A percentile compares a stretch with the other conserved stretches of the same genome.
These are phyloP conservation scores for Apoda limacodes DNA, from an alignment of 2,888 invertebrate genomes.

Conservation along the genomic window DNA sequence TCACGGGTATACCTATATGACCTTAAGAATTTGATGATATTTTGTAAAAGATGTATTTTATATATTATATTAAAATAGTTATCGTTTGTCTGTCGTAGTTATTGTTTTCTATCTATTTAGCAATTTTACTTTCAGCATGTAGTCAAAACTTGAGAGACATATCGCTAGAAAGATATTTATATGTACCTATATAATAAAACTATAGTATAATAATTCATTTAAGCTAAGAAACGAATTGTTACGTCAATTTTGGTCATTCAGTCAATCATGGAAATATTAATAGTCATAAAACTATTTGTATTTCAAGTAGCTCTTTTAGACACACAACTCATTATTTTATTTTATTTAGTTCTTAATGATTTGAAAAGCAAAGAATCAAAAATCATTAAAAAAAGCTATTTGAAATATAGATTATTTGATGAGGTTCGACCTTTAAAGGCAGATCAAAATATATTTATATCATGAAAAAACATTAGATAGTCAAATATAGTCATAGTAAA, in stretches of 20 bases:
- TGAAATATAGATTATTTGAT: too few relatives aligned
- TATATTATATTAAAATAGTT: slow-evolving; percentile 53
- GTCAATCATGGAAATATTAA: slow-evolving; percentile 37
- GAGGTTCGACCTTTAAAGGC: slow-evolving; percentile 45
- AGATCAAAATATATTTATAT: slow-evolving; percentile 35
- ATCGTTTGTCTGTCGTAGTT: slow-evolving; percentile 40
- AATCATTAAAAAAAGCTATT: too few relatives aligned
- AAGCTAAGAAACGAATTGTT: slow-evolving; percentile 39
- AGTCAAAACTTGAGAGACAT: slow-evolving; percentile 62
- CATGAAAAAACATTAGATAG: slow-evolving; percentile 54
- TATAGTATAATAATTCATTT: slow-evolving; percentile 34
- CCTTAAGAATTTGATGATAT: slow-evolving; percentile 31
- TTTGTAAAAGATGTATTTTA: slow-evolving; percentile 65
- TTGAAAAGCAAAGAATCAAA: too few relatives aligned
- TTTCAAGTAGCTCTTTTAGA: not conserved
- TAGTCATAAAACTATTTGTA: not conserved
- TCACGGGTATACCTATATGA: slow-evolving; percentile 27
- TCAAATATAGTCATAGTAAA: slow-evolving; percentile 50
- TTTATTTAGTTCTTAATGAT: too few relatives aligned
- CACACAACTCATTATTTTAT: too few relatives aligned
- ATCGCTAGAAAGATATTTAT: slow-evolving; percentile 62
- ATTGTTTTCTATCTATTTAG: slow-evolving; percentile 38
- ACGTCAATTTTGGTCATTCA: slow-evolving; percentile 55
- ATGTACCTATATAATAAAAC: slow-evolving; percentile 35
- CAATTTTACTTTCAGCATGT: slow-evolving; percentile 48